These are phyloP conservation scores for Epinotia bilunana DNA, from an alignment of 2,888 invertebrate genomes.

Conservation along the genomic window DNA sequence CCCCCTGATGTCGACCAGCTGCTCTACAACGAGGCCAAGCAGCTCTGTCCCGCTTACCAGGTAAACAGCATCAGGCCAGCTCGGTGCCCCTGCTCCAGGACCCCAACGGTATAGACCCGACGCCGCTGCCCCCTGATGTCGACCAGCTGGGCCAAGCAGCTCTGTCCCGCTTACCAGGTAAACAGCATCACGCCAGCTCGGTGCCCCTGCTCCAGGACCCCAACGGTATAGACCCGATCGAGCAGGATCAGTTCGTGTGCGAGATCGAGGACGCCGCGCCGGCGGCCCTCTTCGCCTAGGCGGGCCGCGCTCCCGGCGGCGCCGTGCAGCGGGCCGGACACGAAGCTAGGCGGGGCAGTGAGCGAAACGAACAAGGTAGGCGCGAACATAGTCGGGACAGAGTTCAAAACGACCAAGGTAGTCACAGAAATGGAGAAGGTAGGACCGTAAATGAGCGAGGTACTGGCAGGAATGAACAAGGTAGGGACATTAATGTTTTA, in stretches of 20 bases:
- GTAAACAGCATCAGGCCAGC: conserved; percentile 67
- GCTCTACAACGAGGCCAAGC: too few relatives aligned
- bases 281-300: conserved; percentile 77
- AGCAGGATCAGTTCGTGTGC: conserved; percentile 93
- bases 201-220: too few relatives aligned
- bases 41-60: conserved; percentile 85
- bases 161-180: conserved; percentile 89
- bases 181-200: not conserved
- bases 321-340: conserved; percentile 50
- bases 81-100: conserved; percentile 53
- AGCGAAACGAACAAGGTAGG: not conserved
- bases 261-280: conserved; percentile 68
- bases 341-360: not conserved
- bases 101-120: conserved; percentile 43
- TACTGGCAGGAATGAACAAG: not conserved
- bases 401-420: not conserved
- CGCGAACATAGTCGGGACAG: too few relatives aligned
- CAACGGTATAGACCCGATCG: conserved; percentile 84
- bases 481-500: not conserved
- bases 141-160: conserved; percentile 85
- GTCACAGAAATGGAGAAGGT: not conserved
- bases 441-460: not conserved
- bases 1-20: conserved; percentile 45
- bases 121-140: conserved; percentile 53
- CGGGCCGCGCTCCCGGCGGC: conserved; percentile 57